Evolutionary conservation across 2,888 invertebrate genomes (phyloP), one percentile per base, ranked within the genome.

Genomic region (Ganaspis brasiliensis): DNA sequence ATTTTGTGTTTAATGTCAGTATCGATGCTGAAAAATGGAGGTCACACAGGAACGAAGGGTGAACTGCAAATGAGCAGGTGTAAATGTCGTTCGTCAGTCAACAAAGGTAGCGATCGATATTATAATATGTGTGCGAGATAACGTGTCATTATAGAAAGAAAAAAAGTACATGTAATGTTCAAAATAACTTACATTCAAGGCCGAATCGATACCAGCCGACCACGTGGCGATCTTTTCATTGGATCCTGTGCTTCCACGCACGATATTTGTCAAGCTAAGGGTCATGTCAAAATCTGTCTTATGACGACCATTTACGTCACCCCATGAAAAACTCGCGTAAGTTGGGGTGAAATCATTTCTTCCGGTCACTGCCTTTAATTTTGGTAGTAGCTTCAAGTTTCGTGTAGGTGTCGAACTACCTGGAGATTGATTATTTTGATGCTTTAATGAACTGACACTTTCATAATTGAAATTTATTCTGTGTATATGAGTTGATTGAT

Each of bases 401-500:
- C 96, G 93, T 82, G 93, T 93, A n/a, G 96, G 96, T 40, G 95
- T 95, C n/a, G n/a, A n/a, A n/a, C n/a, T n/a, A n/a, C n/a, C n/a
- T n/a, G n/a, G n/a, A n/a, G n/a, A n/a, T n/a, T n/a, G n/a, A n/a
- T n/a, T n/a, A n/a, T n/a, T n/a, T n/a, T n/a, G n/a, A n/a, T n/a
- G n/a, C n/a, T n/a, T n/a, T n/a, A n/a, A n/a, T n/a, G n/a, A n/a
- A n/a, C n/a, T n/a, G n/a, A n/a, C n/a, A n/a, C n/a, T n/a, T n/a
- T n/a, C n/a, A n/a, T n/a, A n/a, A n/a, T n/a, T n/a, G n/a, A n/a
- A n/a, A n/a, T n/a, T n/a, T n/a, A n/a, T n/a, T n/a, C n/a, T n/a
- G n/a, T n/a, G n/a, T n/a, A n/a, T n/a, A n/a, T n/a, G n/a, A n/a
- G n/a, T n/a, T n/a, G n/a, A n/a, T n/a, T n/a, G n/a, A n/a, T n/a